Base-by-base conservation (phyloP, 2,888 invertebrate genomes). In the Digitonthophagus gazella region DNA sequence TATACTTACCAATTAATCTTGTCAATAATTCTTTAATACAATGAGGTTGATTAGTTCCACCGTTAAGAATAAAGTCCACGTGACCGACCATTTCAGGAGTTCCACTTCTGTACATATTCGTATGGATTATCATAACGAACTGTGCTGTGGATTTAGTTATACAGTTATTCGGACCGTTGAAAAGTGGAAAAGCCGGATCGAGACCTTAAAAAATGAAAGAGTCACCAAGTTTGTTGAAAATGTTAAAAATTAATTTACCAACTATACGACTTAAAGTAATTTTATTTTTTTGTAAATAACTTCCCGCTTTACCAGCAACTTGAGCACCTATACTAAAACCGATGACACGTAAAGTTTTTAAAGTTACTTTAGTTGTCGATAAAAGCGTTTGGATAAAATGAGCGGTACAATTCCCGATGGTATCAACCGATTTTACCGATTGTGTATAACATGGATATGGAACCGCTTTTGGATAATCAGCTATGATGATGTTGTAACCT, bases 311-410 rank as follows among this genome's bases (percentile, higher is more conserved):
- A 0, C 89, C 89, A 0, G 88, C 86, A 0, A 84, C 83, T 70
- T 90, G 90, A 0, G 85, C 89, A 0, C 90, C 90, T 11, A 90
- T 83, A 76, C 90, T 90, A 75, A 89, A 90, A 0, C 90, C 90
- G 61, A 90, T 85, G 0, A 89, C 77, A 74, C 90, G 90, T 66
- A 90, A 82, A 63, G 77, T 77, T 0, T 83, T 75, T 14, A 87
- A 77, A 0, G 78, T 70, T 44, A 88, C 58, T 4, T 58, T 84
- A 0, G 81, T 76, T 1, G 75, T 75, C 6, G 88, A 83, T 63
- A 90, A 76, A 20, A 79, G 77, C 20, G 79, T 77, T 68, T 88
- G 86, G 0, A 90, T 84, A 3, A 90, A 78, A 74, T 87, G 85
- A 0, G 87, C 89, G 0, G 84, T 81, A 73, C 90, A 90, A 76